Percentiles rank a stretch among this genome's conserved stretches.
Conservation (phyloP, 2,888 invertebrate genomes). For the Coenonympha glycerion region DNA sequence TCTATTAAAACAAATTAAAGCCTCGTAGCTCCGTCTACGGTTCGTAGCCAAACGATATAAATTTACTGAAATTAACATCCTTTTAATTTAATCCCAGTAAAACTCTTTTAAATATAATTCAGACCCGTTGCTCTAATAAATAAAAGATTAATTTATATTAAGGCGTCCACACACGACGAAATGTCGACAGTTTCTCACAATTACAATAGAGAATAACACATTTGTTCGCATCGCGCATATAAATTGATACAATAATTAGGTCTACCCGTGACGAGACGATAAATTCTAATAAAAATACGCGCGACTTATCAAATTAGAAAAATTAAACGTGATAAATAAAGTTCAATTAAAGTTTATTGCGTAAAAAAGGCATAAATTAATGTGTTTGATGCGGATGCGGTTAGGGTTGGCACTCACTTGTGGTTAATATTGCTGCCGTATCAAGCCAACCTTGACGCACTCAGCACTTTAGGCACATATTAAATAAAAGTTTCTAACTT, state of each 20-base stretch:
- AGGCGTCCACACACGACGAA: slow-evolving; percentile 1
- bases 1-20: no score
- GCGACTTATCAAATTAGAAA: slow-evolving; percentile 72
- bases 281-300: slow-evolving; percentile 64
- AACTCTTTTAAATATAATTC: neutral
- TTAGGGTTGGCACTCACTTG: slow-evolving; percentile 10
- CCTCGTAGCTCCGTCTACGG: no score
- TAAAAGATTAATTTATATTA: slow-evolving; percentile 30
- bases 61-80: no score
- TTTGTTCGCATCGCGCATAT: slow-evolving; percentile 62
- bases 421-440: no score
- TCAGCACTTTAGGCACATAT: no score
- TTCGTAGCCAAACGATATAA: no score
- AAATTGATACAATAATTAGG: slow-evolving; percentile 59
- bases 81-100: no score
- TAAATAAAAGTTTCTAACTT: no score
- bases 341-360: slow-evolving; percentile 74
- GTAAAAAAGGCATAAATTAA: slow-evolving; percentile 76
- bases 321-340: slow-evolving; percentile 76
- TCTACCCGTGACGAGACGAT: slow-evolving; percentile 46
- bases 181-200: slow-evolving; percentile 16
- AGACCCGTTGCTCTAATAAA: slow-evolving; percentile 14
- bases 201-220: slow-evolving; percentile 48
- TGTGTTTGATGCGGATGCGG: slow-evolving; percentile 40
- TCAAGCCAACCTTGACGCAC: no score